These are phyloP conservation scores for Chlorops oryzae DNA, from an alignment of 1,140 invertebrate genomes.

Conservation along the genomic window DNA sequence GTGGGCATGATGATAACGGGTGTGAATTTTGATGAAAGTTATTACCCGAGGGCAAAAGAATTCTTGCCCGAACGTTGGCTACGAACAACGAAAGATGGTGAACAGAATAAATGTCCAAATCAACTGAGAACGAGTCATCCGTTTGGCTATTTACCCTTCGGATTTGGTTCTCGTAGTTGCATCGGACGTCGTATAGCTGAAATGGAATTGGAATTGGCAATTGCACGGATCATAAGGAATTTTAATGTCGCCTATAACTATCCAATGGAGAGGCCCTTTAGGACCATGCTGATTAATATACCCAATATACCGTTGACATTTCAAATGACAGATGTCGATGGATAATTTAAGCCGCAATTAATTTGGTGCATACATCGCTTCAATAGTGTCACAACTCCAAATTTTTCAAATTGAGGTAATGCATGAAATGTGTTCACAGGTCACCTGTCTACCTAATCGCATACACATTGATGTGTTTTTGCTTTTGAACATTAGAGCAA, in stretches of 20 bases:
- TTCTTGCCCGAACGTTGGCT: constrained; percentile 59
- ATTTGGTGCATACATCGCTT: no score
- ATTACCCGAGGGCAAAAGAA: constrained; percentile 50
- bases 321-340: constrained; percentile 29
- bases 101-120: no score
- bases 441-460: no score
- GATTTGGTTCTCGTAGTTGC: constrained; percentile 53
- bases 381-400: no score
- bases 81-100: no score
- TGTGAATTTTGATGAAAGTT: constrained; percentile 45
- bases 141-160: constrained; percentile 49
- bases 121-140: constrained; percentile 10
- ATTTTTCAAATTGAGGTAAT: no score
- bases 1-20: constrained; percentile 50
- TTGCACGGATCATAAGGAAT: constrained; percentile 55
- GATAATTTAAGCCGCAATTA: not conserved
- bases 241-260: constrained; percentile 53
- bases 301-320: constrained; percentile 39
- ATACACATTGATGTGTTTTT: no score
- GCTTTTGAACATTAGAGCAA: no score
- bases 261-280: constrained; percentile 31
- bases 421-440: no score
- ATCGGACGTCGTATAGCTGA: constrained; percentile 60
- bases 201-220: constrained; percentile 56
- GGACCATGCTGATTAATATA: constrained; percentile 24